Conservation (phyloP, 1,140 invertebrate species). For the Probaryconus sp. region DNA sequence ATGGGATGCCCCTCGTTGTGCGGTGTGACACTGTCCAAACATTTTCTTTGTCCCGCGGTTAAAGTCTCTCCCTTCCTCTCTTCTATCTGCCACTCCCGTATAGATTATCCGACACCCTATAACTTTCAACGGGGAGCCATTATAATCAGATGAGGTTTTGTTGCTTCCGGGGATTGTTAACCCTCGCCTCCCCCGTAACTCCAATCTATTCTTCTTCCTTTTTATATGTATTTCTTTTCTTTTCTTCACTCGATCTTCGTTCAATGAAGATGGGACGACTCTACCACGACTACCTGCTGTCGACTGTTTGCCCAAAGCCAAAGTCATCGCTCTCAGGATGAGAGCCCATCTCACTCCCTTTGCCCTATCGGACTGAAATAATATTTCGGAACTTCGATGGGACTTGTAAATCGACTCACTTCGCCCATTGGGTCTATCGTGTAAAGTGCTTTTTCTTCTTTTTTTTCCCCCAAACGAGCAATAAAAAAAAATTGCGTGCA, state of each 20-base stretch:
- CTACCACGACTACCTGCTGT: conserved; percentile 57
- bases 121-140: conserved; percentile 69
- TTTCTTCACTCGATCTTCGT: conserved; percentile 42
- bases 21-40: conserved; percentile 77
- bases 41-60: conserved; percentile 78
- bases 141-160: conserved; percentile 74
- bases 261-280: conserved; percentile 66
- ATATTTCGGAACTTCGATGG: no score
- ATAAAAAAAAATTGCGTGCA: no score
- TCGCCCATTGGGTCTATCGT: no score
- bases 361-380: background rate
- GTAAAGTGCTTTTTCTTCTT: no score
- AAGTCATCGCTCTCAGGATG: conserved; percentile 54
- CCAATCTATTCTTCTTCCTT: background rate
- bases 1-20: conserved; percentile 61
- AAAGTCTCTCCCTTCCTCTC: conserved; percentile 70
- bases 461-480: no score
- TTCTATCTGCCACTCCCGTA: conserved; percentile 47
- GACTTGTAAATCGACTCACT: no score
- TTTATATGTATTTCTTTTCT: background rate
- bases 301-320: conserved; percentile 51
- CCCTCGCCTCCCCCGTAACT: conserved; percentile 21
- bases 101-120: conserved; percentile 73
- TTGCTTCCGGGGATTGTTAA: conserved; percentile 70
- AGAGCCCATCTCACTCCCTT: conserved; percentile 5